These are phyloP conservation scores for Falco punctatus DNA, from an alignment of 2,113 vertebrate genomes.

Conservation along the genomic window DNA sequence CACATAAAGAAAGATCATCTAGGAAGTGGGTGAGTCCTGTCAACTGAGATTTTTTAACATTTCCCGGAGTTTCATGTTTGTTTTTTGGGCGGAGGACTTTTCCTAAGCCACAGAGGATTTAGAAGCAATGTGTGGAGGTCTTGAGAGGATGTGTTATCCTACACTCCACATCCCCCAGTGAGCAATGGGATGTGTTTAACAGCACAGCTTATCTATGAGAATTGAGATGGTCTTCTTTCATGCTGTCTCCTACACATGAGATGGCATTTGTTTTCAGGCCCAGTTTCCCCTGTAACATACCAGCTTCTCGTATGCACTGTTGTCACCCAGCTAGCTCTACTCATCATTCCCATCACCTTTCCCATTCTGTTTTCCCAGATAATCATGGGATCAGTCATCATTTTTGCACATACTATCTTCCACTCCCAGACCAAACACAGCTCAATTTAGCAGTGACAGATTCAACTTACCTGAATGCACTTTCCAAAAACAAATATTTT, in stretches of 20 bases:
- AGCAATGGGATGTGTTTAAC: not conserved
- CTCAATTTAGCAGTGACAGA: not conserved
- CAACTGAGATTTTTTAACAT: not conserved
- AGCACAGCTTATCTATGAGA: not conserved
- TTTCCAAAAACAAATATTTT: not conserved
- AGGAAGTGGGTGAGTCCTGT: not conserved
- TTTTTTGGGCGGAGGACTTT: not conserved
- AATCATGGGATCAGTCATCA: not conserved
- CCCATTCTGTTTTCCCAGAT: not conserved
- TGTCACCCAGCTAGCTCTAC: not conserved
- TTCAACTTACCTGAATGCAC: not conserved
- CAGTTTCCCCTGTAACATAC: not conserved
- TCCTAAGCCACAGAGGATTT: not conserved
- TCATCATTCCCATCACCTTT: not conserved
- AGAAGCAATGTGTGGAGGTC: not conserved
- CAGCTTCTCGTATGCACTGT: not conserved
- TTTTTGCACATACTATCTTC: not conserved
- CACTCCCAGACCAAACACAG: not conserved
- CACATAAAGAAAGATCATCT: not conserved
- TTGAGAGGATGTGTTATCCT: not conserved
- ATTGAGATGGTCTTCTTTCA: not conserved
- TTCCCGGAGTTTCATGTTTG: not conserved
- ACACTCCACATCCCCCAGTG: not conserved
- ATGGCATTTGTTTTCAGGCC: not conserved
- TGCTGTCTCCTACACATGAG: not conserved